Base-by-base conservation (phyloP, 1,140 invertebrate genomes). In the Zaprionus camerounensis region DNA sequence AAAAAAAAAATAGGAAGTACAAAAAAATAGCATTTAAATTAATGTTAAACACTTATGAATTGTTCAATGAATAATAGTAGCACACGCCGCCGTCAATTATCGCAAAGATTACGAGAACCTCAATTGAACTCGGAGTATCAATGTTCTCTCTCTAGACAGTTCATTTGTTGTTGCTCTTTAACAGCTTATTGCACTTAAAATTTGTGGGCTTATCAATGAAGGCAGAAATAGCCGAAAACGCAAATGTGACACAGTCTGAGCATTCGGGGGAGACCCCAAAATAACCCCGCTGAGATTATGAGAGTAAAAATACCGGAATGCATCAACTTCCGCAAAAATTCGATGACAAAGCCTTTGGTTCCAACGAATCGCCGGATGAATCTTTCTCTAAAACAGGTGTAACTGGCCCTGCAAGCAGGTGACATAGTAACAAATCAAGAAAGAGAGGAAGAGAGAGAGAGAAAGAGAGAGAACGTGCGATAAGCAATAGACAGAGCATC, bases 271-370 rank as follows among this genome's bases (percentile, higher is more conserved):
- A 70, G 63, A 67, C 46, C 63, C 68, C 70, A 44, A 78, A 63
- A 49, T 44, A 34, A 38, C 73, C 75, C n/a, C 22, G 44, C 28
- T 22, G 12, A 44, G 56, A 63, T 38, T 65, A 61, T 34, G 67
- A 67, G 64, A 71, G 51, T 75, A 57, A 62, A 34, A 59, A 58
- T 56, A 36, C n/a, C 26, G 62, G 12, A 68, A 36, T 58, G 5
- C 28, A 69, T 51, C 13, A 63, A 51, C 49, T 90, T 90, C 71
- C 66, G 68, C 41, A 59, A 66, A 77, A 81, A 55, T 73, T 51
- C 22, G 85, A 82, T 88, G 84, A 88, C 78, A 74, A 88, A 84
- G n/a, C 65, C 68, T 55, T 56, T 34, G 65, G 26, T 88, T 84
- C 84, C 71, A 57, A 17, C 22, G 81, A 88, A 88, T 56, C 69